phyloP scores from a whole-genome alignment of 2,888 invertebrate genomes.

The Diaphora mendica region DNA sequence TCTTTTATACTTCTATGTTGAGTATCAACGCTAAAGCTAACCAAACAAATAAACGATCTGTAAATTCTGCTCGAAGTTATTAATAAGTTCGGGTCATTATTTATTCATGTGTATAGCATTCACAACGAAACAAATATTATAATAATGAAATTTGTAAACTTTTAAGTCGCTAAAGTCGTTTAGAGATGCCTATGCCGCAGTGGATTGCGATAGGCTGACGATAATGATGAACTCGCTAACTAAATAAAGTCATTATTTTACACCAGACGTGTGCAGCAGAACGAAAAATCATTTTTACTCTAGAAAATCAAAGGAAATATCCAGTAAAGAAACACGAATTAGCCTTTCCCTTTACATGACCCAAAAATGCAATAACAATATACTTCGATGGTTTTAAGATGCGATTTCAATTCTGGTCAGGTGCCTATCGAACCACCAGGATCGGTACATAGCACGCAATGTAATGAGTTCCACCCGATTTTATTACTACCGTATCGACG shows the following conservation, averaged over 20 bases:
- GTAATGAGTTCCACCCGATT: slow-evolving; percentile 43
- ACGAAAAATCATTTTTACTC: not conserved
- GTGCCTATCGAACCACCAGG: slow-evolving; percentile 47
- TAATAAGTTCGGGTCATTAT: too few relatives aligned
- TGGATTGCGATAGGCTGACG: too few relatives aligned
- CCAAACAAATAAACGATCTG: too few relatives aligned
- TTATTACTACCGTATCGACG: slow-evolving; percentile 41
- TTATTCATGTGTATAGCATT: too few relatives aligned
- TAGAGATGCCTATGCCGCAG: too few relatives aligned
- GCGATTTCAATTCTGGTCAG: slow-evolving; percentile 54
- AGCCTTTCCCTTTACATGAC: slow-evolving; percentile 32
- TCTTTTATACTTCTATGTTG: too few relatives aligned
- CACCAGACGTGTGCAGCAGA: not conserved
- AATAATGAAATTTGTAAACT: too few relatives aligned
- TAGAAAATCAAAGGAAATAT: not conserved
- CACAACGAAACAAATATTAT: too few relatives aligned
- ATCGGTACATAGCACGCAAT: slow-evolving; percentile 43
- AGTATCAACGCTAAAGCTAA: too few relatives aligned
- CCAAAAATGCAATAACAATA: slow-evolving; percentile 50
- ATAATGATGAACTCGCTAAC: not conserved
- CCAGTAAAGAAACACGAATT: slow-evolving; percentile 2
- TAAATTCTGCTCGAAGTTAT: too few relatives aligned
- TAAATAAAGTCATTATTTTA: not conserved
- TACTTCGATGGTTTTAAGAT: slow-evolving; percentile 36
- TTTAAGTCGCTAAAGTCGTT: too few relatives aligned